Evolutionary conservation across 2,113 vertebrate genomes (phyloP), one percentile per base, ranked within the genome.

Genomic region (Oncorhynchus nerka): DNA sequence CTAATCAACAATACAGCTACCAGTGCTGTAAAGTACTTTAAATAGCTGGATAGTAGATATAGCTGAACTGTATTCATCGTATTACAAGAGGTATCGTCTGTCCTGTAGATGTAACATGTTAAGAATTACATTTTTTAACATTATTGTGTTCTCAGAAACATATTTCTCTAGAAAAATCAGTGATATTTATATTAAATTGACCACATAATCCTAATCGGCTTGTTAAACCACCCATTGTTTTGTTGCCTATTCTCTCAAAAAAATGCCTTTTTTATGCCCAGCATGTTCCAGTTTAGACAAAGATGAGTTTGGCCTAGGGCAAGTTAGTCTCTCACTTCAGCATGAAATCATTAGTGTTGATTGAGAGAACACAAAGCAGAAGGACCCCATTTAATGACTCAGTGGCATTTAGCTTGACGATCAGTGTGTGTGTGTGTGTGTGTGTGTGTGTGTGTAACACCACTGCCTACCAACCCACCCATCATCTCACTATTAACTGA

Each of bases 271-370:
- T 64, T 77, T 28, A 32, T 83, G 83, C 81, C n/a, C 69, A 68
- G 72, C 84, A 82, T 88, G 87, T 82, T 84, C 91, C 83, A 85
- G 74, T 90, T 91, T 84, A 39, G 34, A 39, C 34, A 39, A 8
- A 39, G 86, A 80, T 75, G 73, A 79, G 82, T 84, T 86, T 84
- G 87, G 85, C 81, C 82, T 75, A 85, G 84, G 73, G 79, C 83
- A 89, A 90, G 83, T 85, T 39, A 39, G 34, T 39, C 34, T 7
- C 34, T 51, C 49, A 81, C 84, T 91, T 90, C 84, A 89, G 89
- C 89, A 76, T 89, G 91, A 90, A 89, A 87, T 89, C 89, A 85
- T 88, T 89, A 87, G 73, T 83, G 83, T 86, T 87, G 80, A 81
- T 81, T 87, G 62, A 0, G 76, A 91, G 39, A 66, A 84, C 83